phyloP scores from a whole-genome alignment of 2,113 vertebrate genomes.

The Coptodon rendalli region DNA sequence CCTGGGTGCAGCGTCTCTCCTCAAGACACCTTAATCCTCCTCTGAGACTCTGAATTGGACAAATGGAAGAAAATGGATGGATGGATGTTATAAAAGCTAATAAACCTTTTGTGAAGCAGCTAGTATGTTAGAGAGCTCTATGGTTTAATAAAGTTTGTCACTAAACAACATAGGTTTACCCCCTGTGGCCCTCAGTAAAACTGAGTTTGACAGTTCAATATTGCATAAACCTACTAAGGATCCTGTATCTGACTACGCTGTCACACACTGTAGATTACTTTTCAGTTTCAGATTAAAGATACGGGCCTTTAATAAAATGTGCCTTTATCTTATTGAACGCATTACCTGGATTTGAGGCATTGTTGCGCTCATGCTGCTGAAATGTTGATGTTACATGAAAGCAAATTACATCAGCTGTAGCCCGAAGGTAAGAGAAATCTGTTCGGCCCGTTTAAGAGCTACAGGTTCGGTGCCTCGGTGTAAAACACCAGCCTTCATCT shows the following conservation, averaged over 20 bases:
- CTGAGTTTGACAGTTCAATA: not conserved
- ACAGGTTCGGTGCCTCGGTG: not conserved
- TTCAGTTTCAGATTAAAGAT: not conserved
- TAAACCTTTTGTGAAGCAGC: too few relatives aligned
- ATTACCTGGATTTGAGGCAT: not conserved
- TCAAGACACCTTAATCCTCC: not conserved
- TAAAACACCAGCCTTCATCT: not conserved
- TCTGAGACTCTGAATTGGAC: not conserved
- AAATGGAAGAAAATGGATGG: not conserved
- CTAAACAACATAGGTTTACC: not conserved
- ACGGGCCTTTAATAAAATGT: not conserved
- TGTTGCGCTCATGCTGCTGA: not conserved
- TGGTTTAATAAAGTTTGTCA: not conserved
- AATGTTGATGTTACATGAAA: not conserved
- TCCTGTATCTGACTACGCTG: not conserved
- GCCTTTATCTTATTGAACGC: not conserved
- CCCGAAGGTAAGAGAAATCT: not conserved
- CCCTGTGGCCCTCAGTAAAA: not conserved
- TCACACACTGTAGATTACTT: not conserved
- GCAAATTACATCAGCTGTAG: not conserved
- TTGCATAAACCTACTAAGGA: not conserved
- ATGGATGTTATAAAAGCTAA: too few relatives aligned
- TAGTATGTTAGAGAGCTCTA: not conserved
- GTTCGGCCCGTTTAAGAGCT: not conserved
- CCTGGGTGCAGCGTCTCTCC: not conserved